Conservation (phyloP, 2,888 invertebrate species). For the Kryphioiulus occultus region DNA sequence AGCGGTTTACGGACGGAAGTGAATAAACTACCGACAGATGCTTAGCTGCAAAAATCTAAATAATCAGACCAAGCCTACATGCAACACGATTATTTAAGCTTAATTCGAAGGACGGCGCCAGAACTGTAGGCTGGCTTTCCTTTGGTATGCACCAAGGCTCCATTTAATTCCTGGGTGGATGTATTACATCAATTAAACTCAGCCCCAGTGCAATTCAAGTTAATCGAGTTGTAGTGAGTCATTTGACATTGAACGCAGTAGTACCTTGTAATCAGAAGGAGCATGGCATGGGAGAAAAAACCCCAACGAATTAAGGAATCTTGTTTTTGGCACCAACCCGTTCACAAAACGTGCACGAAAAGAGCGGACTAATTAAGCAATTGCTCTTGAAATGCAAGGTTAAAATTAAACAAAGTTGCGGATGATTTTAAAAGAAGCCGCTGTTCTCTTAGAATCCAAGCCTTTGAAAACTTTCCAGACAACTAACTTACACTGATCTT, state of each 20-base stretch:
- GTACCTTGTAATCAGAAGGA: too few relatives aligned
- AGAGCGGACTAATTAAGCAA: not conserved
- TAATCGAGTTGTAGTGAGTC: not conserved
- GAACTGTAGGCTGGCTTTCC: not conserved
- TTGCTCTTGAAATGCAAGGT: not conserved
- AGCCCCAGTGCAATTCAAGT: not conserved
- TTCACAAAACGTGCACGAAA: not conserved
- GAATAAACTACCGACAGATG: not conserved
- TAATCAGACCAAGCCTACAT: not conserved
- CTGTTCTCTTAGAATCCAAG: not conserved
- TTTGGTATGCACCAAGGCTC: not conserved
- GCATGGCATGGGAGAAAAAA: not conserved
- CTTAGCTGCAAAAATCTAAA: not conserved
- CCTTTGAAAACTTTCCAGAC: not conserved
- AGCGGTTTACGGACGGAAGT: not conserved
- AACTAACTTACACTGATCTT: not conserved
- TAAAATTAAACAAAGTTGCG: not conserved
- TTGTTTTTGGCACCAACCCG: not conserved
- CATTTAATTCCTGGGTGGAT: not conserved
- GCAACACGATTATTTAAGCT: not conserved
- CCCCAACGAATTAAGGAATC: not conserved
- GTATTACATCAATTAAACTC: not conserved
- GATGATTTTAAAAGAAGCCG: not conserved
- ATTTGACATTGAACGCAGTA: not conserved
- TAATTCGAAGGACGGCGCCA: not conserved